Conservation (phyloP, 53 echinoderm and acorn worm genomes). For the Paelopatides confundens region DNA sequence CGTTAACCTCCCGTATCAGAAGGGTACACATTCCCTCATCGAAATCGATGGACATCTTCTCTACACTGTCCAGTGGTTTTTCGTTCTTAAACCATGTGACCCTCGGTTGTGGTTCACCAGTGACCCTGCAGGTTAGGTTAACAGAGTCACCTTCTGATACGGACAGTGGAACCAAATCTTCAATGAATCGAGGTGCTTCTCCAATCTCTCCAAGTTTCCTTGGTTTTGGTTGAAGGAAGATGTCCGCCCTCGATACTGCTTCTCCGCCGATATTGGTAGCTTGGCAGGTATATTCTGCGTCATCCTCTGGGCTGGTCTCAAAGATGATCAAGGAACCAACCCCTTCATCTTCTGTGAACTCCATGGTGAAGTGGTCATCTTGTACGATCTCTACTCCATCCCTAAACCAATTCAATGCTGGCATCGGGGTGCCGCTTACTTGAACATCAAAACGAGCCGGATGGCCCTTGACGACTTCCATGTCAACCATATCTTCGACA, state of each 20-base stretch:
- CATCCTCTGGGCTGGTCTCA: slow-evolving; percentile 80
- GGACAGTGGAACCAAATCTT: slow-evolving; percentile 66
- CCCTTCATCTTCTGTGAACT: slow-evolving; percentile 88
- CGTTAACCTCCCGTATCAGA: slow-evolving; percentile 69
- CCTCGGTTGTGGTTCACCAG: slow-evolving; percentile 87
- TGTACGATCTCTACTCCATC: slow-evolving; percentile 82
- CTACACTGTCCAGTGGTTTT: slow-evolving; percentile 74
- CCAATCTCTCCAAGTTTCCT: slow-evolving; percentile 77
- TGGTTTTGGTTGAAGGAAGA: slow-evolving; percentile 84
- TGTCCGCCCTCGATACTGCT: slow-evolving; percentile 90
- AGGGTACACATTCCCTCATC: slow-evolving; percentile 86
- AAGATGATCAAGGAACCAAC: slow-evolving; percentile 87
- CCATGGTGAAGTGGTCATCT: slow-evolving; percentile 83
- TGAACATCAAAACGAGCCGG: slow-evolving; percentile 96
- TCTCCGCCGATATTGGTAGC: slow-evolving; percentile 92
- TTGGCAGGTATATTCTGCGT: slow-evolving; percentile 94
- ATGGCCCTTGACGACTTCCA: slow-evolving; percentile 93
- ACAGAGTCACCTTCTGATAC: slow-evolving; percentile 85
- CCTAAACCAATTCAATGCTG: slow-evolving; percentile 84
- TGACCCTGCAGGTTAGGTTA: slow-evolving; percentile 84
- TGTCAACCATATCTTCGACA: slow-evolving; percentile 98
- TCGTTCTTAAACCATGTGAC: slow-evolving; percentile 91
- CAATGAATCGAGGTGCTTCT: slow-evolving; percentile 81
- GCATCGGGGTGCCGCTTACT: slow-evolving; percentile 90
- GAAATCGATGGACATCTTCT: slow-evolving; percentile 81